Base-by-base conservation (phyloP, 2,888 invertebrate genomes). In the Abrostola triplasia region DNA sequence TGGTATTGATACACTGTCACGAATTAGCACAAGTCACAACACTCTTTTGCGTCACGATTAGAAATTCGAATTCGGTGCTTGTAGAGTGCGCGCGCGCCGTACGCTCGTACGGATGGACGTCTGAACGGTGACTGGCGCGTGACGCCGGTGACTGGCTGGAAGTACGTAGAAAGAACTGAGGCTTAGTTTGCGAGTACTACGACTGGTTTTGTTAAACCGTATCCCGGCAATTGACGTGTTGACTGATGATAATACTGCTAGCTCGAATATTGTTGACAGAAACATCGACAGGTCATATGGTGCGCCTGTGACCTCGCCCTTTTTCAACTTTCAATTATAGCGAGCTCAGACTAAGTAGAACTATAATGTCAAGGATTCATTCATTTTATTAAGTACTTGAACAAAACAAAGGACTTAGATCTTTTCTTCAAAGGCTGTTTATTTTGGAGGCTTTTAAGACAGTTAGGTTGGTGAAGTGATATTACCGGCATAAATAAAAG, bases 191-290 rank as follows among this genome's bases (percentile, higher is more conserved):
- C 78, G 76, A 81, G 80, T 85, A 82, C 82, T 84, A 84, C 80
- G 88, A 91, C 92, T 90, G 90, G 92, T 92, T 92, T 89, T 79
- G 78, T 83, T 82, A 76, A 81, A 83, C 79, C 79, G 84, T 88
- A 86, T 84, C 82, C 82, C 84, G 79, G 76, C 80, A 76, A 86
- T 82, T 80, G 84, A 84, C 83, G 85, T 85, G 85, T 86, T 88
- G 85, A 87, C 79, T 85, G 84, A 82, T 85, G 86, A 84, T 81
- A 81, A 81, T 67, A 64, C 62, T 64, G 61, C 56, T 66, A 63
- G 57, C 51, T 67, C 54, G 53, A 52, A 60, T 50, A 66, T 56
- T 73, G 69, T 71, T 76, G 71, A 71, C 69, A 71, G 68, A 69
- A 73, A 67, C 61, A 63, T 64, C 51, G 63, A 24, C 67, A 67